Evolutionary conservation across 2,888 invertebrate species (phyloP).

Genomic region (Melanostoma mellinum): DNA sequence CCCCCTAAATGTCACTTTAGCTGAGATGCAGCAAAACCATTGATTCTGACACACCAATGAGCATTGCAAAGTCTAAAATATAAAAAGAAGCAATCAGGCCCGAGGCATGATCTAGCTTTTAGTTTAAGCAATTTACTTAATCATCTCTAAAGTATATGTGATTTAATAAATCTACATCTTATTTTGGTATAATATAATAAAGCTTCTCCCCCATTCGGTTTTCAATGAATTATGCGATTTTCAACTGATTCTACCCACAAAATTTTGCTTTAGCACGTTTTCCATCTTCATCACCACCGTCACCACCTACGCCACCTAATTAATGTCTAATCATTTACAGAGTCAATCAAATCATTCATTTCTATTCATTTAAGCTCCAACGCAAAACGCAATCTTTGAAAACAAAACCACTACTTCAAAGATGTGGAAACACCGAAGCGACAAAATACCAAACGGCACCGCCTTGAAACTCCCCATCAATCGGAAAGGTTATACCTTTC

Average conservation of each 20-base stretch:
- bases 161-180: too few relatives aligned
- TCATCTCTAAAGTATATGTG: too few relatives aligned
- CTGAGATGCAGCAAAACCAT: too few relatives aligned
- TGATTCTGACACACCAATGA: too few relatives aligned
- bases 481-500: slow-evolving; percentile 54
- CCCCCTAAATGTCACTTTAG: too few relatives aligned
- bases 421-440: slow-evolving; percentile 45
- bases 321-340: slow-evolving; percentile 55
- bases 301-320: slow-evolving; percentile 53
- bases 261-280: slow-evolving; percentile 34
- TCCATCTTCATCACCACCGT: slow-evolving; percentile 29
- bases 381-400: slow-evolving; percentile 8
- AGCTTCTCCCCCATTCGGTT: too few relatives aligned
- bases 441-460: slow-evolving; percentile 59
- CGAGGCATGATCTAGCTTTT: too few relatives aligned
- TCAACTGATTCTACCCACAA: slow-evolving; percentile 19
- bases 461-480: slow-evolving; percentile 62
- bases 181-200: too few relatives aligned
- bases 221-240: too few relatives aligned
- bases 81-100: too few relatives aligned
- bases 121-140: too few relatives aligned
- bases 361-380: slow-evolving; percentile 29
- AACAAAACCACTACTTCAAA: slow-evolving; percentile 18
- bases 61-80: too few relatives aligned
- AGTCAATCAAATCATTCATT: slow-evolving; percentile 41